These are phyloP conservation scores for Drosophila nr. perissopoda DNA, from an alignment of 2,888 invertebrate genomes.

Conservation along the genomic window DNA sequence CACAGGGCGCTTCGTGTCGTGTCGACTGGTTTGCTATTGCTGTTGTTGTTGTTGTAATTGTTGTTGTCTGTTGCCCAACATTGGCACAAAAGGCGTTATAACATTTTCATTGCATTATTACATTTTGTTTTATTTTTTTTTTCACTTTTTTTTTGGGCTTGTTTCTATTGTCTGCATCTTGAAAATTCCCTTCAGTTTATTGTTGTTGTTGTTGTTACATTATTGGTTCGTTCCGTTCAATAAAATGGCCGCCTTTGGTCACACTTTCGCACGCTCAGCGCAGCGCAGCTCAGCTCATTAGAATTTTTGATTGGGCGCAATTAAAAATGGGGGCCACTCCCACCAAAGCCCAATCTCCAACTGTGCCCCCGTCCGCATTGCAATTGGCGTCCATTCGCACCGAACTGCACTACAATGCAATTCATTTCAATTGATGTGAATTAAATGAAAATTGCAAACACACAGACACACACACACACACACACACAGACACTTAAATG, in stretches of 20 bases:
- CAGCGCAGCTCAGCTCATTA: conserved; percentile 50
- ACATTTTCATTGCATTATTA: conserved; percentile 53
- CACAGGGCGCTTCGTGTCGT: conserved; percentile 66
- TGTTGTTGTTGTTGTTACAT: not conserved
- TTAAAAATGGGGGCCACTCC: conserved; percentile 53
- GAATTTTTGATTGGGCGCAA: conserved; percentile 73
- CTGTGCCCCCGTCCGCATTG: conserved; percentile 13
- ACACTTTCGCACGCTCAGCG: conserved; percentile 71
- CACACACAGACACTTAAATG: conserved; percentile 16
- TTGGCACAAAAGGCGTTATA: conserved; percentile 69
- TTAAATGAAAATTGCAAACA: conserved; percentile 64
- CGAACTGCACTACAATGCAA: conserved; percentile 56
- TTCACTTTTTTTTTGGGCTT: conserved; percentile 1
- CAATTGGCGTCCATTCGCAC: conserved; percentile 30
- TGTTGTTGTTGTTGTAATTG: conserved; percentile 53
- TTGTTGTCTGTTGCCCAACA: conserved; percentile 72
- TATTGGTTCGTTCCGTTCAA: conserved; percentile 8
- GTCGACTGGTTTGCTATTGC: conserved; percentile 40
- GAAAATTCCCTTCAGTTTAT: conserved; percentile 15
- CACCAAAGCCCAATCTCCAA: conserved; percentile 22
- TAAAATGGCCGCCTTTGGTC: conserved; percentile 45
- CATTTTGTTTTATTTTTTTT: conserved; percentile 14
- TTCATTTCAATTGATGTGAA: conserved; percentile 83
- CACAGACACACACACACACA: conserved; percentile 1
- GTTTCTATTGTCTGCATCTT: conserved; percentile 13